Base-by-base conservation (phyloP, 2,797 vertebrate species). In the Schizopygopsis malacanthus region DNA sequence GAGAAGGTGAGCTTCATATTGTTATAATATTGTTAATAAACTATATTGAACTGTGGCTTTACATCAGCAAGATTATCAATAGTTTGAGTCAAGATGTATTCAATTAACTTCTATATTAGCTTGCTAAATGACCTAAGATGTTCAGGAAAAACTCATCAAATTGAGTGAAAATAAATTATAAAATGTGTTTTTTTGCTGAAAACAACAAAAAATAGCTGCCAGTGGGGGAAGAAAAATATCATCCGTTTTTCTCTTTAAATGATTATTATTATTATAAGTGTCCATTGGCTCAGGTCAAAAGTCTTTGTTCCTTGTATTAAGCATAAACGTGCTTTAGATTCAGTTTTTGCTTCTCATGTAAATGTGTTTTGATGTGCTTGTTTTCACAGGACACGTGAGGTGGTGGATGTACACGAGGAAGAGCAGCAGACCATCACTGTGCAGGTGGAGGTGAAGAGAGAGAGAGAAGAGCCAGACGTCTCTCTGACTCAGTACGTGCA, bases 341-440 rank as follows among this genome's bases (percentile, higher is more conserved):
- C 1, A 1, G n/a, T 25, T 25, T 61, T 25, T 12, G n/a, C n/a
- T 61, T 61, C n/a, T 61, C 4, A 61, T 13, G 11, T 25, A 61
- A 25, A 25, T 25, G n/a, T 5, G 25, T 61, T 18, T 18, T 18
- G 6, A 8, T 33, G 11, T 45, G 37, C 22, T 59, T 79, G 39
- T 73, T 41, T 33, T 41, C 15, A n/a, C 91, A 97, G 97, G 92
- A 94, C 94, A 4, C 93, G 91, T 81, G 94, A 94, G 69, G 86
- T 93, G 2, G 92, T 93, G 16, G 94, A 93, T 65, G 86, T 95
- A 7, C 96, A 97, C 2, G 92, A 90, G 43, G 96, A 97, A 43
- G 96, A 96, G 43, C 93, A 96, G 85, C 97, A 97, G 90, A 97
- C 96, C 78, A 95, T 98, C 85, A 97, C 95, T 0, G 97, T 98